phyloP scores from a whole-genome alignment of 2,113 vertebrate genomes.

The Erinaceus europaeus region DNA sequence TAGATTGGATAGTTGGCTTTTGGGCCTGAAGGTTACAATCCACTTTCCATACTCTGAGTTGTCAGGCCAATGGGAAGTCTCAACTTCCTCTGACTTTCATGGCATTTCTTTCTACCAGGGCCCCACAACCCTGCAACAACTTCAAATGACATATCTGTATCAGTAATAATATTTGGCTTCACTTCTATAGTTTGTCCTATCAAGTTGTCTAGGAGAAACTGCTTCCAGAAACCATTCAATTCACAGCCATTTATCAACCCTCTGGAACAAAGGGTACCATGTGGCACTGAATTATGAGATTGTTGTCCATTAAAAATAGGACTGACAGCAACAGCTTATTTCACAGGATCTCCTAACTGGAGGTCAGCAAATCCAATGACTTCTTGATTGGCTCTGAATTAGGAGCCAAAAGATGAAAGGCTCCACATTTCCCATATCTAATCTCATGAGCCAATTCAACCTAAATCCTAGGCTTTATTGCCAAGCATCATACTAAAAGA shows the following conservation, averaged over 20 bases:
- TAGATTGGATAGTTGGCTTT: background rate
- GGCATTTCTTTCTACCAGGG: background rate
- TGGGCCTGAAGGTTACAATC: background rate
- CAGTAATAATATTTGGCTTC: conserved; percentile 44
- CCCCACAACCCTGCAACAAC: background rate
- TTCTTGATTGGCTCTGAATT: conserved; percentile 57
- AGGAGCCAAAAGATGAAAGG: conserved; percentile 59
- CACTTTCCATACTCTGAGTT: background rate
- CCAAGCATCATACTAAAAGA: background rate
- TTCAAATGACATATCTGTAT: conserved; percentile 8
- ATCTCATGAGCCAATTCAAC: conserved; percentile 43
- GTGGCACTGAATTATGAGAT: conserved; percentile 20
- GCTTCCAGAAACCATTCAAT: conserved; percentile 59
- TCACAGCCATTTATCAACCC: conserved; percentile 57
- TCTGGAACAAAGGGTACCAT: conserved; percentile 41
- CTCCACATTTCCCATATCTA: conserved; percentile 49
- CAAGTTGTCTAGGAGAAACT: conserved; percentile 36
- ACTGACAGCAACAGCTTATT: conserved; percentile 66
- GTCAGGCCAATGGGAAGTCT: background rate
- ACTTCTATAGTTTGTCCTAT: conserved; percentile 45
- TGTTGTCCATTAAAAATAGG: conserved; percentile 54
- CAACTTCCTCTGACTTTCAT: background rate
- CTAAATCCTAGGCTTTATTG: conserved; percentile 53
- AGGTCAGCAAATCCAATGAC: conserved; percentile 49
- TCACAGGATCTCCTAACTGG: conserved; percentile 49